Evolutionary conservation across 2,797 vertebrate genomes (phyloP), one percentile per base, ranked within the genome.

Genomic region (Tympanoctomys barrerae): DNA sequence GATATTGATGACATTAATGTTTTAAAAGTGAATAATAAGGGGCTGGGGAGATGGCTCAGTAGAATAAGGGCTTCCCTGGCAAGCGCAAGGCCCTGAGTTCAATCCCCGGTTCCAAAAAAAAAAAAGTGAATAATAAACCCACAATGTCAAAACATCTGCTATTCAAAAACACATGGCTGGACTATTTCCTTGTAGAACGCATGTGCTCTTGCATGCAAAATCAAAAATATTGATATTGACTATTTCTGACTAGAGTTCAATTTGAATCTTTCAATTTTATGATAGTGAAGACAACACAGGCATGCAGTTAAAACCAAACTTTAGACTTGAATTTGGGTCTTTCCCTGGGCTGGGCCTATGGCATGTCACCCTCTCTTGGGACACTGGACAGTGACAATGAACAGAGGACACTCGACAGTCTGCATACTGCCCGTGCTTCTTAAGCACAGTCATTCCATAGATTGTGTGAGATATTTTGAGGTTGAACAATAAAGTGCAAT

Each of bases 1-100:
- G 14, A 59, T 82, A 68, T 33, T 73, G n/a, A 46, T 46, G 14
- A 12, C 2, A 64, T 82, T 62, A 2, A 49, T 68, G 89, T 93
- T 88, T 78, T 70, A 80, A 93, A 96, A 11, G 31, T 85, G 31
- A 8, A 21, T 86, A 84, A 54, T 88, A 96, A 85, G n/a, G n/a
- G n/a, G n/a, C n/a, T n/a, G n/a, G n/a, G n/a, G n/a, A n/a, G n/a
- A n/a, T n/a, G n/a, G n/a, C n/a, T n/a, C n/a, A n/a, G n/a, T n/a
- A n/a, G n/a, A n/a, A n/a, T n/a, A n/a, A n/a, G n/a, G n/a, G n/a
- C n/a, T n/a, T n/a, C n/a, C n/a, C n/a, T n/a, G n/a, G n/a, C n/a
- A n/a, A n/a, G n/a, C n/a, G n/a, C n/a, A n/a, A n/a, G n/a, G n/a
- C n/a, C n/a, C n/a, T n/a, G n/a, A n/a, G n/a, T n/a, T n/a, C n/a